Percentiles rank a stretch among this genome's conserved stretches.
Evolutionary conservation across 2,888 invertebrate genomes (phyloP).

Genomic region (Digitonthophagus gazella): DNA sequence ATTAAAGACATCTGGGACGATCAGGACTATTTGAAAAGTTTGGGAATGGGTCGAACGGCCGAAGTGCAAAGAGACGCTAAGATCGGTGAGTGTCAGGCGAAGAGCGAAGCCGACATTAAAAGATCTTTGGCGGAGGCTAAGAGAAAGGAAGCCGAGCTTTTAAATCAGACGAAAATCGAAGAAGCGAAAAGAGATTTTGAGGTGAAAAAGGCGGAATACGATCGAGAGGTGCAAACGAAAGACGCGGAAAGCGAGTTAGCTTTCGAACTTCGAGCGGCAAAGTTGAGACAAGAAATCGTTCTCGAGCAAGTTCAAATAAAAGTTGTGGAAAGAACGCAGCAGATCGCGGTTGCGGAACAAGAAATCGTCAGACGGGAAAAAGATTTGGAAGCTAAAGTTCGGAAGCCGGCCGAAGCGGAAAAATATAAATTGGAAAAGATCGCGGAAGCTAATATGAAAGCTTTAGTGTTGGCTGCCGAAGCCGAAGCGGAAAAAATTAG

Average conservation of each 20-base stretch:
- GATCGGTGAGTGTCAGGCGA: constrained; percentile 91
- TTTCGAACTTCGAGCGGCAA: constrained; percentile 83
- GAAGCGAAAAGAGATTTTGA: constrained; percentile 92
- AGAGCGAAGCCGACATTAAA: constrained; percentile 80
- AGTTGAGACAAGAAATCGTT: constrained; percentile 80
- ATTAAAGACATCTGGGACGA: constrained; percentile 87
- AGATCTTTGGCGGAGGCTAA: constrained; percentile 92
- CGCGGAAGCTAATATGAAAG: constrained; percentile 82
- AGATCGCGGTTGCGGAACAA: constrained; percentile 89
- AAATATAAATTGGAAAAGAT: constrained; percentile 82
- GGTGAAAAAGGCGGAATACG: constrained; percentile 89
- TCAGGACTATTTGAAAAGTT: constrained; percentile 74
- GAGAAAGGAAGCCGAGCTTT: constrained; percentile 82
- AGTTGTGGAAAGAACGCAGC: constrained; percentile 53
- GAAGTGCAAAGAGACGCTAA: constrained; percentile 90
- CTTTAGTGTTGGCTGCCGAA: constrained; percentile 84
- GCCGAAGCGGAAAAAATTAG: constrained; percentile 83
- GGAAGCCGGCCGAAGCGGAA: constrained; percentile 90
- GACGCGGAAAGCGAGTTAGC: constrained; percentile 90
- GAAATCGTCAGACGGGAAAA: constrained; percentile 84
- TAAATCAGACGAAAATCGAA: constrained; percentile 91
- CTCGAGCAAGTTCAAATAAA: constrained; percentile 93
- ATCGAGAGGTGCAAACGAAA: constrained; percentile 86
- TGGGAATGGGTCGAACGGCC: constrained; percentile 87
- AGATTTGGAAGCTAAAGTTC: constrained; percentile 83